phyloP scores from a whole-genome alignment of 2,888 invertebrate genomes.

The Dicranocentrus wangi region DNA sequence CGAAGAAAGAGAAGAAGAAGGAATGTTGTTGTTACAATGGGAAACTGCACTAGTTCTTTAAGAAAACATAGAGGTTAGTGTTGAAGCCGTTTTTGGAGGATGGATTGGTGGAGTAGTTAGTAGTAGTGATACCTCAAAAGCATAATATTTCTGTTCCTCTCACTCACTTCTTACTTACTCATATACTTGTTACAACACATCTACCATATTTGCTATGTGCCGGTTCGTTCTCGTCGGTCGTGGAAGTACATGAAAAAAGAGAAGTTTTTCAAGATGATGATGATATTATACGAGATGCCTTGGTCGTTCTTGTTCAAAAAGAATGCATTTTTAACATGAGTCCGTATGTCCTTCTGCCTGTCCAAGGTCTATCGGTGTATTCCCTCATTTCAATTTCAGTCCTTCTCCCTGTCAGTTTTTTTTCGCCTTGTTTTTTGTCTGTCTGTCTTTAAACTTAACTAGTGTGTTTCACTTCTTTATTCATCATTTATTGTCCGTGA shows the following conservation, averaged over 20 bases:
- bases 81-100: not conserved
- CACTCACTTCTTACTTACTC: conserved; percentile 1
- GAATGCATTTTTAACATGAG: conserved; percentile 40
- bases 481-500: conserved; percentile 28
- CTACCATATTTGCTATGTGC: not conserved
- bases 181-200: too few species aligned
- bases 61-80: conserved; percentile 36
- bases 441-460: conserved; percentile 33
- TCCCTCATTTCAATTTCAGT: conserved; percentile 53
- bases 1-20: conserved; percentile 37
- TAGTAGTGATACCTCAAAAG: conserved; percentile 33
- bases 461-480: conserved; percentile 40
- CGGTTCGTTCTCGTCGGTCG: conserved; percentile 5
- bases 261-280: too few species aligned
- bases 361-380: conserved; percentile 54
- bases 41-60: conserved; percentile 56
- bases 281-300: too few species aligned
- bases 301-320: conserved; percentile 1
- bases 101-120: conserved; percentile 25
- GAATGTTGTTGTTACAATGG: conserved; percentile 61
- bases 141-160: conserved; percentile 32
- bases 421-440: conserved; percentile 30
- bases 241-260: conserved; percentile 27
- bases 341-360: conserved; percentile 51
- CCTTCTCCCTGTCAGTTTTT: too few species aligned